Evolutionary conservation across 2,888 invertebrate species (phyloP).

Genomic region (Tridacna crocea): DNA sequence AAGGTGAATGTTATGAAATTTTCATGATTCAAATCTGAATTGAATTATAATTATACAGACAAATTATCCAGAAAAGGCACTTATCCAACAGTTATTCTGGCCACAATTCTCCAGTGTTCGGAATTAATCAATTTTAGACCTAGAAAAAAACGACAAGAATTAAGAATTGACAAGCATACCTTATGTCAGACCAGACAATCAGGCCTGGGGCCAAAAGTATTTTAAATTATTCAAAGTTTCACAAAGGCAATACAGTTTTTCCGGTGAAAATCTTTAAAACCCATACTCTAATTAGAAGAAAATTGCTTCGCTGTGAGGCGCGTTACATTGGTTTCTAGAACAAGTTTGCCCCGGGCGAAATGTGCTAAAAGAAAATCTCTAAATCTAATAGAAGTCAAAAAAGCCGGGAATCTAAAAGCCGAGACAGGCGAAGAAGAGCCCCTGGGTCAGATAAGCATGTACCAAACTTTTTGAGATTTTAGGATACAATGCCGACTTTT

Average conservation of each 20-base stretch:
- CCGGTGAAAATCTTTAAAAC: conserved; percentile 19
- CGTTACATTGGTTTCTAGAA: conserved; percentile 25
- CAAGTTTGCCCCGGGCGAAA: conserved; percentile 39
- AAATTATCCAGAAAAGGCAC: too few species aligned
- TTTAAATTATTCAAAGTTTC: conserved; percentile 58
- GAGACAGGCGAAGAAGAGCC: neutral
- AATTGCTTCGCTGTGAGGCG: conserved; percentile 30
- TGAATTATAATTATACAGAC: too few species aligned
- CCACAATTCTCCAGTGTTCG: too few species aligned
- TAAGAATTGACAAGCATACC: too few species aligned
- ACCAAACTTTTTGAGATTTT: too few species aligned
- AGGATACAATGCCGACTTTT: too few species aligned
- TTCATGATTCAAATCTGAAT: too few species aligned
- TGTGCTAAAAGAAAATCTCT: conserved; percentile 43
- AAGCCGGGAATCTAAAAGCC: neutral
- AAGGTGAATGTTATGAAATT: too few species aligned
- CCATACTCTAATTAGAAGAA: conserved; percentile 43
- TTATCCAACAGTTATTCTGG: too few species aligned
- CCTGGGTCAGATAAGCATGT: neutral
- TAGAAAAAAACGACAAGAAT: too few species aligned
- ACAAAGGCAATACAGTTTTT: conserved; percentile 20
- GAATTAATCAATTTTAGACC: too few species aligned
- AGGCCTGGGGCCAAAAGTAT: conserved; percentile 36
- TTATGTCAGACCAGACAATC: neutral
- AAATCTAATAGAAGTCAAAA: conserved; percentile 54